Evolutionary conservation across 2,888 invertebrate genomes (phyloP), one percentile per base, ranked within the genome.

Genomic region (Prenolepis imparis): DNA sequence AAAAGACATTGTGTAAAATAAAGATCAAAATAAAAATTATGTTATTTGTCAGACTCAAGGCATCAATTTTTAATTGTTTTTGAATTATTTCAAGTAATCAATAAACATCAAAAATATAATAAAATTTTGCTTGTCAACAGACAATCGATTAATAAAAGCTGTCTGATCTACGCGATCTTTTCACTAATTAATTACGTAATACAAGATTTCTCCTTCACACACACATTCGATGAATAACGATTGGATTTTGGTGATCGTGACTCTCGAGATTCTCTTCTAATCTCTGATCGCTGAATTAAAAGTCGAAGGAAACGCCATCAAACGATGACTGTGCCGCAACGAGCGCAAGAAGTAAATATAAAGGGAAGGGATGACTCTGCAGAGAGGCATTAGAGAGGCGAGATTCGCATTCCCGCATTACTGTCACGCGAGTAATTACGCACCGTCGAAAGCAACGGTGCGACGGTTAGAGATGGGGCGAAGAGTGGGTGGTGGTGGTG

Each of bases 401-500:
- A 86, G 87, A 92, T 91, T 92, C 90, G 90, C 92, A 93, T 93
- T 93, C 92, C 93, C 89, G 91, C 91, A 93, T 94, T 94, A 94
- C 92, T 93, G 94, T 94, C 94, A 93, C 93, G 93, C 92, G 93
- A 94, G 93, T 93, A 94, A 94, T 94, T 94, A 94, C 93, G 91
- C 91, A 90, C 86, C 85, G 90, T 86, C 83, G 88, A 87, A 83
- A 85, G 78, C 78, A 80, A 80, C 72, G 78, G 72, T 36, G 21
- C 78, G 70, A 32, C n/a, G 57, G 77, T 44, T n/a, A 57, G 73
- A 41, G 78, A 55, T 36, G 48, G 24, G 75, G 36, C 36, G 66
- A 52, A 66, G 66, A 36, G 73, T n/a, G 74, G 63, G 74, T 21
- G 59, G n/a, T 2, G 63, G 74, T 21, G 59, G n/a, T 2, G 72